phyloP scores from a whole-genome alignment of 2,888 invertebrate species.

The Ochropacha duplaris region DNA sequence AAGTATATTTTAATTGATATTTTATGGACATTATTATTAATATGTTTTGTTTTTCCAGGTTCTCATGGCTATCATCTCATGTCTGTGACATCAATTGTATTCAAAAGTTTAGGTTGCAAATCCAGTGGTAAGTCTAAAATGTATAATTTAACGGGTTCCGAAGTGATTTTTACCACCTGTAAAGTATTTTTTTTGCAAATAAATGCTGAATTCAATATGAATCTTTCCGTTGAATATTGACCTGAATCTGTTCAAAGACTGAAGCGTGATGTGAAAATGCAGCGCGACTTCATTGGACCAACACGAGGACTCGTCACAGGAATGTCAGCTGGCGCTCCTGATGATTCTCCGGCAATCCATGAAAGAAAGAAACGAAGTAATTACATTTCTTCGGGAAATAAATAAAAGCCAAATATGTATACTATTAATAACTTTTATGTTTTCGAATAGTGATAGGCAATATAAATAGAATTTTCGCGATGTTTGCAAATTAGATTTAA shows the following conservation, averaged over 20 bases:
- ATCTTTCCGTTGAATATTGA: slow-evolving; percentile 68
- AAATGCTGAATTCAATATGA: slow-evolving; percentile 69
- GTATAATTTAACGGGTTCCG: slow-evolving; percentile 72
- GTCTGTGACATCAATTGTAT: slow-evolving; percentile 42
- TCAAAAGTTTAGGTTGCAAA: slow-evolving; percentile 58
- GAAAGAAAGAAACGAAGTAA: slow-evolving; percentile 41
- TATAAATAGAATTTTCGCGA: slow-evolving; percentile 1
- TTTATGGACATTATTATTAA: slow-evolving; percentile 47
- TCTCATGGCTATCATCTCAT: slow-evolving; percentile 33
- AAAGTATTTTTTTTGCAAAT: slow-evolving; percentile 71
- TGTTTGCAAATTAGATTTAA: not conserved
- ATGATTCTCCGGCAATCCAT: slow-evolving; percentile 42
- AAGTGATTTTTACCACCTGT: slow-evolving; percentile 62
- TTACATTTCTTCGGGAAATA: slow-evolving; percentile 9
- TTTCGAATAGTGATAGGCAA: not conserved
- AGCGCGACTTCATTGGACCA: slow-evolving; percentile 51
- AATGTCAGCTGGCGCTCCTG: slow-evolving; percentile 52
- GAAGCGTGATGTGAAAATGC: slow-evolving; percentile 49
- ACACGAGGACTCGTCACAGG: slow-evolving; percentile 54
- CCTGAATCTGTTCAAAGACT: slow-evolving; percentile 67
- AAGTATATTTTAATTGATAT: slow-evolving; percentile 82
- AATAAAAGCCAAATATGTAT: slow-evolving; percentile 10
- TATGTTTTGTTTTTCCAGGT: slow-evolving; percentile 75
- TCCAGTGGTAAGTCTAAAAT: slow-evolving; percentile 78
- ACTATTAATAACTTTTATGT: not conserved